Evolutionary conservation across 2,888 invertebrate genomes (phyloP), one percentile per base, ranked within the genome.

Genomic region (Aleiodes leptofemur): DNA sequence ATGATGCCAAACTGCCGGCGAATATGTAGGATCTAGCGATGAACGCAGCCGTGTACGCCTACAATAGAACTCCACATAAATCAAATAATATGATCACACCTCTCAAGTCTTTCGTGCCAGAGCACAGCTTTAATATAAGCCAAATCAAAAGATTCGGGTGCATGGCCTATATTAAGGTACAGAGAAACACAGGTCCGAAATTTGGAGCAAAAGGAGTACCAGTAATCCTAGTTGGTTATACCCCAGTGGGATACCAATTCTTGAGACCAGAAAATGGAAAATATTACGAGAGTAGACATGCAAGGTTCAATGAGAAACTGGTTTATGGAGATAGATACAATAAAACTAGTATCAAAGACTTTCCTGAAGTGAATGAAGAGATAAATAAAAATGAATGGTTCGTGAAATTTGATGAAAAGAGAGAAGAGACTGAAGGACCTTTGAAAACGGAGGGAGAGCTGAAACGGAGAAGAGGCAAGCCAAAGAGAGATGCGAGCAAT

Each of bases 21-120:
- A 77, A 69, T 50, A 79, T 83, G 80, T 82, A 81, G 79, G 79
- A 79, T 56, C 57, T 82, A 59, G 81, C 82, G 6, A 38, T 38
- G 38, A 38, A 38, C 8, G 38, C 38, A 80, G 38, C 38, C 38
- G 38, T 38, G 38, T 38, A 38, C 38, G 38, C 5, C 6, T 38
- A 38, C 38, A 38, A 80, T 57, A 55, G 69, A 48, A 78, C 78
- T 16, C 77, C 76, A 16, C 76, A 77, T 16, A 80, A 77, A 68
- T 74, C 80, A 43, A 76, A 73, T 29, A 29, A 75, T 9, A 74
- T 61, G 53, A 68, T 72, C 29, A 64, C 56, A 23, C 77, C 72
- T 5, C 16, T 79, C 38, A 57, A 16, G 11, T 78, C 66, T 61
- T 77, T 76, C 14, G 23, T 68, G 51, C 61, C 74, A 9, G 71